A percentile compares a stretch with the other conserved stretches of the same genome.
These are phyloP conservation scores for Periophthalmodon schlosseri DNA, from an alignment of 2,113 vertebrate species.

Conservation along the genomic window DNA sequence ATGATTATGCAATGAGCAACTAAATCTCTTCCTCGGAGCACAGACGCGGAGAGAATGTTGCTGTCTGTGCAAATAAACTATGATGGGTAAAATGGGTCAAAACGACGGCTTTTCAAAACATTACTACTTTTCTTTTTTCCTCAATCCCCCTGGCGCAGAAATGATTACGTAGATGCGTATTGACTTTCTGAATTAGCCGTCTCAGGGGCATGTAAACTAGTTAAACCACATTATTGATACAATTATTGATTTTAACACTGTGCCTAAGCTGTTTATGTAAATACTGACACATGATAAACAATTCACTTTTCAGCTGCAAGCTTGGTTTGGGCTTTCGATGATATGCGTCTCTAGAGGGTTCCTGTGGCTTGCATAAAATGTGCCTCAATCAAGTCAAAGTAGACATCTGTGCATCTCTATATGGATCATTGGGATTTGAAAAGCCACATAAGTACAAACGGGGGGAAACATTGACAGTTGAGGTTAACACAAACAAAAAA, in stretches of 20 bases:
- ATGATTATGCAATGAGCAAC: conserved; percentile 57
- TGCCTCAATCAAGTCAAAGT: conserved; percentile 11
- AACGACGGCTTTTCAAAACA: conserved; percentile 52
- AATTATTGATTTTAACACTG: conserved; percentile 20
- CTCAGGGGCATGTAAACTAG: conserved; percentile 32
- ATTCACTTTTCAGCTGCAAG: conserved; percentile 19
- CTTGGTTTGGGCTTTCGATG: conserved; percentile 25
- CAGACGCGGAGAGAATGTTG: conserved; percentile 46
- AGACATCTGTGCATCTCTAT: conserved; percentile 10
- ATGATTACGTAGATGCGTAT: conserved; percentile 17
- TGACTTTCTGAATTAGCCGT: conserved; percentile 37
- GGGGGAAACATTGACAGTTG: not conserved
- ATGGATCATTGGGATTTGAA: conserved; percentile 31
- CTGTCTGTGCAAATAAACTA: conserved; percentile 56
- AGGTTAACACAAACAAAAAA: conserved; percentile 25
- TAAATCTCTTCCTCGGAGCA: conserved; percentile 50
- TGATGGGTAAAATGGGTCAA: conserved; percentile 60
- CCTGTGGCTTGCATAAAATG: conserved; percentile 17
- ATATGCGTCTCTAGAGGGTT: conserved; percentile 31
- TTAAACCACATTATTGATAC: conserved; percentile 44
- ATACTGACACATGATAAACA: conserved; percentile 25
- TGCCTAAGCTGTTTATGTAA: conserved; percentile 15
- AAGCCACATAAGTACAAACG: conserved; percentile 1
- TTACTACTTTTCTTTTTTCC: conserved; percentile 19
- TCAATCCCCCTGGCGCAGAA: conserved; percentile 15